Evolutionary conservation across 2,113 vertebrate genomes (phyloP).

Genomic region (Oplegnathus fasciatus): DNA sequence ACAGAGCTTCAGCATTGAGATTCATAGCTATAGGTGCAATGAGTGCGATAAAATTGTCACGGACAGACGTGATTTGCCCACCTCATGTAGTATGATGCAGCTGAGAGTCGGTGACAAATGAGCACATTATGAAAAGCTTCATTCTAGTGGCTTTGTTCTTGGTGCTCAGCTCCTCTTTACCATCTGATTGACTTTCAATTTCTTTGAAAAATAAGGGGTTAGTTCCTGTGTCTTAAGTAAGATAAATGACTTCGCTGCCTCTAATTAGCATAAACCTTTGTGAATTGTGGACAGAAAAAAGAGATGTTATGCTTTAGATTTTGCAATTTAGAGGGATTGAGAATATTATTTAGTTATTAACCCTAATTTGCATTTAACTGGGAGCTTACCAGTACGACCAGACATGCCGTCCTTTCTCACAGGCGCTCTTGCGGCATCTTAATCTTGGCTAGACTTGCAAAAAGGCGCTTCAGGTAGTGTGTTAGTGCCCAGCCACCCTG

Average conservation of each 20-base stretch:
- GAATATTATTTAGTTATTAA: not conserved
- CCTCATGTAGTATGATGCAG: conserved; percentile 15
- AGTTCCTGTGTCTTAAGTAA: conserved; percentile 51
- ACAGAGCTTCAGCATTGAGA: conserved; percentile 22
- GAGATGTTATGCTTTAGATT: not conserved
- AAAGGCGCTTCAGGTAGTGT: conserved; percentile 23
- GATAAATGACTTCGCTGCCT: conserved; percentile 40
- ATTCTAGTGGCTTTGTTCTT: conserved; percentile 30
- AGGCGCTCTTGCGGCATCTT: conserved; percentile 18
- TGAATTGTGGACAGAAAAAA: not conserved
- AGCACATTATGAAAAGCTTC: conserved; percentile 57
- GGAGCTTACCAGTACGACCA: not conserved
- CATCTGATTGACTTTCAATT: conserved; percentile 60
- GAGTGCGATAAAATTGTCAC: conserved; percentile 29
- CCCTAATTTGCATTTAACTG: not conserved
- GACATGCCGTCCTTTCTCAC: not conserved
- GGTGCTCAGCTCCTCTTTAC: conserved; percentile 25
- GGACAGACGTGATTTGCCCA: not conserved
- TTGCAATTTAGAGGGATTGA: not conserved
- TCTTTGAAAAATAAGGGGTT: conserved; percentile 50
- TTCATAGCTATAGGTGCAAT: conserved; percentile 15
- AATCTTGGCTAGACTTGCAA: conserved; percentile 33
- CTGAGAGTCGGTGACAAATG: conserved; percentile 53
- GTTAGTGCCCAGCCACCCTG: conserved; percentile 32
- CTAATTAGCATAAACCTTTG: conserved; percentile 34